phyloP scores from a whole-genome alignment of 2,113 vertebrate genomes.

The Rhinopomastus cyanomelas region DNA sequence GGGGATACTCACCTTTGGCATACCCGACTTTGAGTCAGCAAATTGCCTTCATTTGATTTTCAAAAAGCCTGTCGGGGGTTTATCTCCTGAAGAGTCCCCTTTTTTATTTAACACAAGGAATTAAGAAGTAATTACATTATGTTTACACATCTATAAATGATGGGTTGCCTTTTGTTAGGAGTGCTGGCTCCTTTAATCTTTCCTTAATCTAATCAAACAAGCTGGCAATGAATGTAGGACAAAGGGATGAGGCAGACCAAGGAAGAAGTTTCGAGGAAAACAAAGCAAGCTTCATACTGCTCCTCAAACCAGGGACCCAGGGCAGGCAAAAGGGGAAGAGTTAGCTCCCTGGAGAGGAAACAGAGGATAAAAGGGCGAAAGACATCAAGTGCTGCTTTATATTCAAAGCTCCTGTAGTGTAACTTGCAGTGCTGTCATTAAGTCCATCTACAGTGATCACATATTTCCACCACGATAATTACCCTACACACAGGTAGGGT shows the following conservation, averaged over 20 bases:
- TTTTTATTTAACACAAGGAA: slow-evolving; percentile 19
- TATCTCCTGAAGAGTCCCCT: slow-evolving; percentile 9
- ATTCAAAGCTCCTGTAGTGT: neutral
- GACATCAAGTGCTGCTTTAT: neutral
- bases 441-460: neutral
- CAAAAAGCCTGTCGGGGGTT: neutral
- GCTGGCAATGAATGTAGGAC: slow-evolving; percentile 3
- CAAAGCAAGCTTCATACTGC: neutral
- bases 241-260: neutral
- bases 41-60: slow-evolving; percentile 12
- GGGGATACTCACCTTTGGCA: neutral
- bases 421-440: neutral
- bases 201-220: slow-evolving; percentile 53
- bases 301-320: neutral
- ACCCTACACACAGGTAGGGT: neutral
- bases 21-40: neutral
- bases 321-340: neutral
- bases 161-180: slow-evolving; percentile 24
- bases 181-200: slow-evolving; percentile 19
- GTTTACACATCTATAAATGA: slow-evolving; percentile 24
- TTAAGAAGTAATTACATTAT: slow-evolving; percentile 36
- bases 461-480: neutral
- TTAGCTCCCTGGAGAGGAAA: neutral
- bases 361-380: neutral
- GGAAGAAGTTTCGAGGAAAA: neutral